Conservation (phyloP, 2,888 invertebrate species). For the Drosophila paramelanica region DNA sequence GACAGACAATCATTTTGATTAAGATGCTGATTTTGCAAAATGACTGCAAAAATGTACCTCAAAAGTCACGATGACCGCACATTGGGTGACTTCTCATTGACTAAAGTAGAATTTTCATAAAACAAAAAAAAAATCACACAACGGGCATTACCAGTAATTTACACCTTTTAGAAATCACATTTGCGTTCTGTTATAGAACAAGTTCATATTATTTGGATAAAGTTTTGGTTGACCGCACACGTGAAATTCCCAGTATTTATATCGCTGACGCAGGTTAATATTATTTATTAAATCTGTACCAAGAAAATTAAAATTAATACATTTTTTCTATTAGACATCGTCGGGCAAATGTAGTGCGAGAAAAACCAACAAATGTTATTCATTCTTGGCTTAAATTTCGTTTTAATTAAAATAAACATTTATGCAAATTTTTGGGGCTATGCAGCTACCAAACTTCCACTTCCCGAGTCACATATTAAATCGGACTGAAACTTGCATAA, state of each 20-base stretch:
- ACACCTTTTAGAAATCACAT: slow-evolving; percentile 34
- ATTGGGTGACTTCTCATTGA: slow-evolving; percentile 1
- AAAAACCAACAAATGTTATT: not conserved
- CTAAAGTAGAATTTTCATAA: not conserved
- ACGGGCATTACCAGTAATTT: slow-evolving; percentile 23
- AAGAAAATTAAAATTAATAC: not conserved
- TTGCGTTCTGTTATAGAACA: not conserved
- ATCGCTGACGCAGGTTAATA: slow-evolving; percentile 7
- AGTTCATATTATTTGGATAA: slow-evolving; percentile 24
- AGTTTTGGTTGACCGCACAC: slow-evolving; percentile 26
- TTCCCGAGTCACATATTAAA: slow-evolving; percentile 16
- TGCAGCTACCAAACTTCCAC: slow-evolving; percentile 1
- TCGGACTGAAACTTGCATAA: slow-evolving; percentile 37
- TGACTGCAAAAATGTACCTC: slow-evolving; percentile 9
- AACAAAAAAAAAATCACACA: not conserved
- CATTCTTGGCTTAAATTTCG: slow-evolving; percentile 3
- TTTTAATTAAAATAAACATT: slow-evolving; percentile 13
- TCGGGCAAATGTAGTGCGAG: not conserved
- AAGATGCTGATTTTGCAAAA: slow-evolving; percentile 11
- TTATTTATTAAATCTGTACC: slow-evolving; percentile 1
- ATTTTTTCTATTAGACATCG: not conserved
- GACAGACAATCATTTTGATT: slow-evolving; percentile 42
- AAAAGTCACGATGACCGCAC: slow-evolving; percentile 12
- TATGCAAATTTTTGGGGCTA: slow-evolving; percentile 36
- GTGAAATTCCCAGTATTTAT: slow-evolving; percentile 16